These are phyloP conservation scores for Forbesichthys papilliferus DNA, from an alignment of 2,113 vertebrate genomes.

Conservation along the genomic window DNA sequence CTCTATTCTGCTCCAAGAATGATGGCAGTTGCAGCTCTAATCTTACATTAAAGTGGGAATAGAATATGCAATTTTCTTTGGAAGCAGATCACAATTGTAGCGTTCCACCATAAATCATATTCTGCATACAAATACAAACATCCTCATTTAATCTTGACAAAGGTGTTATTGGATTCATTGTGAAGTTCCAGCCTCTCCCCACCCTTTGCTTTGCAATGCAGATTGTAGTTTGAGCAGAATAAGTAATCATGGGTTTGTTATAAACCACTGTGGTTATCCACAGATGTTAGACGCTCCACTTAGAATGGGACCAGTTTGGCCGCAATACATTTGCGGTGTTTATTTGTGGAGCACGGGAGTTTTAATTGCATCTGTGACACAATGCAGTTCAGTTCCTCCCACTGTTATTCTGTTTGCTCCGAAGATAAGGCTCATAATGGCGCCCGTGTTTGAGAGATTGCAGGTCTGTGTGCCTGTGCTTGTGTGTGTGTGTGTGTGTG, in stretches of 20 bases:
- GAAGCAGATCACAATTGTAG: constrained; percentile 40
- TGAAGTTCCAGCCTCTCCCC: constrained; percentile 22
- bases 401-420: constrained; percentile 26
- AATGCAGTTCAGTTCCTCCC: constrained; percentile 23
- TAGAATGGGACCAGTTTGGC: constrained; percentile 2
- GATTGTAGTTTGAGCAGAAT: constrained; percentile 2
- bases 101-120: constrained; percentile 45
- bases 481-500: constrained; percentile 1
- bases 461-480: neutral
- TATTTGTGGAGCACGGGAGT: constrained; percentile 46
- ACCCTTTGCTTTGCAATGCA: constrained; percentile 20
- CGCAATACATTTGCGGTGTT: neutral
- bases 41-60: constrained; percentile 56
- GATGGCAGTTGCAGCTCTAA: constrained; percentile 57
- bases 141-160: constrained; percentile 37
- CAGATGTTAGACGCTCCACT: constrained; percentile 2
- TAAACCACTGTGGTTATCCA: neutral
- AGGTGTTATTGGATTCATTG: constrained; percentile 49
- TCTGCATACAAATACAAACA: constrained; percentile 51
- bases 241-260: constrained; percentile 32
- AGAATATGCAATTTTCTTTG: constrained; percentile 43
- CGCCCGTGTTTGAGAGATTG: constrained; percentile 13
- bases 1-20: constrained; percentile 52
- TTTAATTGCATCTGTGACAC: constrained; percentile 49
- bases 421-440: constrained; percentile 15